Evolutionary conservation across 2,113 vertebrate species (phyloP), one percentile per base, ranked within the genome.

Genomic region (Carassius gibelio): DNA sequence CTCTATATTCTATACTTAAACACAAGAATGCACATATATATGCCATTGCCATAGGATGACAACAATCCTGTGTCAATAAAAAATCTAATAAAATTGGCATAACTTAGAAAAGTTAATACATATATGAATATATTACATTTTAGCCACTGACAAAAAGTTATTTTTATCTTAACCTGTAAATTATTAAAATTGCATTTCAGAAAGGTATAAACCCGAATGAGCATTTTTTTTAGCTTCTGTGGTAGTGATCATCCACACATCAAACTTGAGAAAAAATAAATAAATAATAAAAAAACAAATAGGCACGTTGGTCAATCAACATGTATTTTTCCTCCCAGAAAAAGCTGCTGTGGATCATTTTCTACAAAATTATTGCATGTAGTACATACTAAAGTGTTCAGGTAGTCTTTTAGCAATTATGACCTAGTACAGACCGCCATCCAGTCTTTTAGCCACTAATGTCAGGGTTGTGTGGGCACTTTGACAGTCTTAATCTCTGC

Each of bases 401-500:
- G 34, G 55, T 50, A 86, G 52, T 61, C 59, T 55, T 87, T 68
- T 64, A 11, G 75, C 64, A 34, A 19, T 66, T 38, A 69, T 13
- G 52, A 11, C 74, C 74, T 4, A 62, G 3, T 59, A 57, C 30
- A 59, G 68, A 19, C 62, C 66, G 5, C 26, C 0, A 45, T 3
- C 7, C 62, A 59, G 64, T 45, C 61, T 50, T 38, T 81, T 30
- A 19, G 78, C 38, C 61, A 15, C 84, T 88, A 96, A 90, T 95
- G 95, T 55, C 90, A 94, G 87, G 95, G 95, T 57, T 90, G 89
- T 92, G 96, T 91, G 17, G 96, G 94, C 90, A 98, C 95, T 93
- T 97, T 97, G 90, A 99, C 96, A 48, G 45, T 48, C 45, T 48
- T 48, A 48, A 48, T 48, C 45, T 48, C 45, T 45, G 97, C 96